Percentiles rank a stretch among this genome's conserved stretches.
Conservation (phyloP, 2,113 vertebrate species). For the Pluvialis apricaria region DNA sequence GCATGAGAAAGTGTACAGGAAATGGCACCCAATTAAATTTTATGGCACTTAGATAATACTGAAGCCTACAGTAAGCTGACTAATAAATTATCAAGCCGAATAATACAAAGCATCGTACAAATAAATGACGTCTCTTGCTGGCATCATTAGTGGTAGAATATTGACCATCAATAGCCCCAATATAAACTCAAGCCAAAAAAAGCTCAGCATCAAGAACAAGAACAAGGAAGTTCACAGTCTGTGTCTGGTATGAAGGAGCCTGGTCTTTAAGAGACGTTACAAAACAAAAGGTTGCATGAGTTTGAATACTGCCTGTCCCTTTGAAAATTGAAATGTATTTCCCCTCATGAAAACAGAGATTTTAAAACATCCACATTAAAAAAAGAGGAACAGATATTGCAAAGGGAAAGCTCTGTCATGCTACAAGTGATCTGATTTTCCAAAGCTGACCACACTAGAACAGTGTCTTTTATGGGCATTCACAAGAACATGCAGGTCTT, state of each 20-base stretch:
- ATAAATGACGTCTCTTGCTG: neutral
- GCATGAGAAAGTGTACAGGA: slow-evolving; percentile 5
- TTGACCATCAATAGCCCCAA: neutral
- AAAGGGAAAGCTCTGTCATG: neutral
- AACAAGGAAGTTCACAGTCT: neutral
- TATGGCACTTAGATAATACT: neutral
- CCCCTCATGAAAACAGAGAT: neutral
- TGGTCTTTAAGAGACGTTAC: neutral
- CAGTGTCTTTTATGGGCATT: fast-evolving
- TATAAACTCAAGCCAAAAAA: neutral
- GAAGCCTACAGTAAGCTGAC: neutral
- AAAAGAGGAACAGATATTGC: neutral
- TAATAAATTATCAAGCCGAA: slow-evolving; percentile 19
- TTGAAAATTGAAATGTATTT: neutral
- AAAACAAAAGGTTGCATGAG: neutral
- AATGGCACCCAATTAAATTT: slow-evolving; percentile 27
- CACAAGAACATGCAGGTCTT: neutral
- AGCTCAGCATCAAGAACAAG: neutral
- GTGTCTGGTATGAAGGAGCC: neutral
- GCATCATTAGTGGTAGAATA: neutral
- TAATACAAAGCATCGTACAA: neutral
- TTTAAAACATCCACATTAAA: neutral
- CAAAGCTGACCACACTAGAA: neutral
- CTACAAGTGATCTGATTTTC: neutral
- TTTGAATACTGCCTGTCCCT: neutral